Evolutionary conservation across 2,888 invertebrate species (phyloP), one percentile per base, ranked within the genome.

Genomic region (Euphydryas editha): DNA sequence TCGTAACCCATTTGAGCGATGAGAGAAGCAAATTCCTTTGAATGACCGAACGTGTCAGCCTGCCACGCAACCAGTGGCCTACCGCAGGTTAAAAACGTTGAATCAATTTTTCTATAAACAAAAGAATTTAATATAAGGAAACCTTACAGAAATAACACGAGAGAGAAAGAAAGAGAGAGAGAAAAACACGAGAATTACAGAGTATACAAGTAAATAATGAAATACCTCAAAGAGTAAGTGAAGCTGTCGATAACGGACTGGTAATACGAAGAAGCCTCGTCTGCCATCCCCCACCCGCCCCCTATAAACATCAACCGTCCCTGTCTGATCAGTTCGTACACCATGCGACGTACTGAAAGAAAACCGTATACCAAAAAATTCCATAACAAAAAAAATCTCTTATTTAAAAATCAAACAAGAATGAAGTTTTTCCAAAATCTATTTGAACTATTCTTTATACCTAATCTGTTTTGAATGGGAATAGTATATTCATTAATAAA

Each of bases 221-320:
- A 10, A 59, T 66, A 90, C 91, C 95, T 93, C 54, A 97, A 92
- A 7, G 95, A 94, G 88, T 94, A 95, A 0, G 95, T 95, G 79
- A 94, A 95, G 73, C 95, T 95, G 79, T 96, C 96, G 7, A 96
- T 94, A 55, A 95, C 92, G 0, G 95, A 94, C 64, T 95, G 95
- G 81, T 96, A 96, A 79, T 95, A 94, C 13, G 95, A 94, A 8
- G 90, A 90, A 0, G 95, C 95, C 80, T 97, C 88, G 76, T 97
- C 97, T 67, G 95, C 95, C 96, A 97, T 96, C 67, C 95, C 95
- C 96, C 96, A 96, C 0, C 94, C 96, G 0, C 96, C 96, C 0
- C 96, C 95, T 6, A 95, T 94, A 59, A 97, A 94, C 82, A 94
- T 95, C 51, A 97, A 85, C 68, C 96, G 94, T 0, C 97, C 97